Base-by-base conservation (phyloP, 2,797 vertebrate species). In the Zenarchopterus dispar region DNA sequence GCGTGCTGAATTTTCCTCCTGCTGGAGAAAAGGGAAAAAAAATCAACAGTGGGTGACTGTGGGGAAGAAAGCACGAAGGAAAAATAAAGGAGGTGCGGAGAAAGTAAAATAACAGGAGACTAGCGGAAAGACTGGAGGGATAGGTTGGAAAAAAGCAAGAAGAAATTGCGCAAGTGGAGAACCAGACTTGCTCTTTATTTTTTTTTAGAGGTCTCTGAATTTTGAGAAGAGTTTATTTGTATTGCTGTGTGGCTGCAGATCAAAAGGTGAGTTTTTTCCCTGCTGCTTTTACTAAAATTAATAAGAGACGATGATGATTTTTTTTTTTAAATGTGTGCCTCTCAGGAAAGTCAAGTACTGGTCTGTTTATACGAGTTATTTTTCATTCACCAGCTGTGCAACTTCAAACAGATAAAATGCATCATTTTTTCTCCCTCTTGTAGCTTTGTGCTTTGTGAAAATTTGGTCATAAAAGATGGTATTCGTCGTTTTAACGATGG, bases 231-330 rank as follows among this genome's bases (percentile, higher is more conserved):
- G 2, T 22, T 73, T 62, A 70, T 54, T 22, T 66, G 59, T 66
- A 56, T 47, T 26, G 11, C 5, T 28, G 46, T 65, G 67, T 28
- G 28, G 28, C 8, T 75, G 47, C 69, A 57, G 42, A 67, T 33
- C 61, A 41, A 78, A 71, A 78, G 91, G 90, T 93, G 67, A 87
- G 92, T 89, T 69, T 3, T 58, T n/a, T 5, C 19, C 2, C 43
- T 43, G 26, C 7, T 23, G 1, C n/a, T 50, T 26, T 5, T n/a
- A 5, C 21, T 36, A 10, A 36, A 1, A 36, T 36, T 10, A 36
- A 9, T 13, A 36, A 4, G 11, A 13, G 5, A 13, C 11, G 13
- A 36, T 2, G 11, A 36, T 36, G 11, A 36, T 36, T 36, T 2
- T 36, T 36, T 39, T 8, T 39, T 39, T 39, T 39, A 2, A 15